Evolutionary conservation across 2,888 invertebrate species (phyloP).

Genomic region (Parnassius apollo): DNA sequence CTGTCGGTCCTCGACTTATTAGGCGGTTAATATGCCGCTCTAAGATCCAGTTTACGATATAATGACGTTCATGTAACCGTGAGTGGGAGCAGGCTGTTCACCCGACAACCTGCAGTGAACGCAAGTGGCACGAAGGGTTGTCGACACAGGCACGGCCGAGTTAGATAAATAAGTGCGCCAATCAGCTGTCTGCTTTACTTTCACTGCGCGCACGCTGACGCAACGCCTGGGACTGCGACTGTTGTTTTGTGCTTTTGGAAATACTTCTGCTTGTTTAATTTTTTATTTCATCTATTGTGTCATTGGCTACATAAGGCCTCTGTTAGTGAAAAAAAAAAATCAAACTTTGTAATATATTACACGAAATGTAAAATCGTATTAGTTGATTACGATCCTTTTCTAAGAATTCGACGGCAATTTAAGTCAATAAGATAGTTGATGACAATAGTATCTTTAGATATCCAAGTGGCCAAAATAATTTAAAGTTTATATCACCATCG

Average conservation of each 20-base stretch:
- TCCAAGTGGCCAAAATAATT: too few species aligned
- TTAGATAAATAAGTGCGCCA: conserved; percentile 22
- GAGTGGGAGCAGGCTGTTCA: conserved; percentile 6
- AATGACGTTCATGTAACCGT: not conserved
- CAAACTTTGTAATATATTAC: too few species aligned
- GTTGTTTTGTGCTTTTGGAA: conserved; percentile 11
- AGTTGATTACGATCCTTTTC: too few species aligned
- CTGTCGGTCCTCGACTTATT: too few species aligned
- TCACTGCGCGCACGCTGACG: conserved; percentile 33
- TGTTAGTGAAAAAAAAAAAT: too few species aligned
- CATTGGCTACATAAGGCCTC: too few species aligned
- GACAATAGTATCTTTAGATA: too few species aligned
- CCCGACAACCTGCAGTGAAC: conserved; percentile 8
- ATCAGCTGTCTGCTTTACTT: conserved; percentile 31
- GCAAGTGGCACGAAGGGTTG: conserved; percentile 10
- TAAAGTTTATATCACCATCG: too few species aligned
- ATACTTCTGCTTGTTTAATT: not conserved
- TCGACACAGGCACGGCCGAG: conserved; percentile 13
- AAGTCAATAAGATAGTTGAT: too few species aligned
- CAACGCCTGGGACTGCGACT: conserved; percentile 20
- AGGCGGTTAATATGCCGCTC: not conserved
- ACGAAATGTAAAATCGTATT: too few species aligned
- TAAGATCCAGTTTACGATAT: not conserved
- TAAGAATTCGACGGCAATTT: too few species aligned
- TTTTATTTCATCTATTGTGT: not conserved